phyloP scores from a whole-genome alignment of 1,140 invertebrate species.

The Thrips palmi region DNA sequence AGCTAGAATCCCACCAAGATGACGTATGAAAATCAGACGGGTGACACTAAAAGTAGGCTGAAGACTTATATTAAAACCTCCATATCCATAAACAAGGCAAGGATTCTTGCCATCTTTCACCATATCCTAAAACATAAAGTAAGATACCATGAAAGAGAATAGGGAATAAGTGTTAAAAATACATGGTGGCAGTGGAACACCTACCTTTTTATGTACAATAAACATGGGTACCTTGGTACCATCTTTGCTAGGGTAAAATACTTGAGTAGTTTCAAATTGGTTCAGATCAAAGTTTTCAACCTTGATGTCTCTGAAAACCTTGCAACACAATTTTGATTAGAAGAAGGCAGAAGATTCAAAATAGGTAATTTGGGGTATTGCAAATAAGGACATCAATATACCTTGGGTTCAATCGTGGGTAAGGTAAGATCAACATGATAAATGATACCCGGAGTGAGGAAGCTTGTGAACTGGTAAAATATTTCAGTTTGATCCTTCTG shows the following conservation, averaged over 20 bases:
- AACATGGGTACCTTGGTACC: conserved; percentile 96
- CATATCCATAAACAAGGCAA: conserved; percentile 87
- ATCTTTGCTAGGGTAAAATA: conserved; percentile 91
- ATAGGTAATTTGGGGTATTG: neutral
- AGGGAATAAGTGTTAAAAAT: neutral
- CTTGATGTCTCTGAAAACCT: conserved; percentile 69
- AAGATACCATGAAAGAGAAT: conserved; percentile 2
- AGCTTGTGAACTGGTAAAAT: conserved; percentile 88
- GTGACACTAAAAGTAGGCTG: conserved; percentile 70
- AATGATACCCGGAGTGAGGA: conserved; percentile 79
- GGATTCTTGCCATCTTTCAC: conserved; percentile 49
- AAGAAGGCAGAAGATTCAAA: neutral
- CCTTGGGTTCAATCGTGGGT: conserved; percentile 39
- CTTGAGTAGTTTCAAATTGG: conserved; percentile 40
- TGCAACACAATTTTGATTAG: conserved; percentile 16
- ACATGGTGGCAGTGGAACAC: conserved; percentile 10
- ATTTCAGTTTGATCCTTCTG: conserved; percentile 73
- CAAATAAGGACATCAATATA: conserved; percentile 19
- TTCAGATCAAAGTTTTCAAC: conserved; percentile 67
- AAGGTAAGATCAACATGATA: conserved; percentile 68
- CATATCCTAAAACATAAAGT: conserved; percentile 28
- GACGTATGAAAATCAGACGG: conserved; percentile 73
- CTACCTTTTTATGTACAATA: conserved; percentile 67
- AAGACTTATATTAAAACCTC: conserved; percentile 88
- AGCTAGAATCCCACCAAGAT: conserved; percentile 75